A percentile compares a stretch with the other conserved stretches of the same genome.
These are phyloP conservation scores for Dynastes hyllus DNA, from an alignment of 2,888 invertebrate genomes.

Conservation along the genomic window DNA sequence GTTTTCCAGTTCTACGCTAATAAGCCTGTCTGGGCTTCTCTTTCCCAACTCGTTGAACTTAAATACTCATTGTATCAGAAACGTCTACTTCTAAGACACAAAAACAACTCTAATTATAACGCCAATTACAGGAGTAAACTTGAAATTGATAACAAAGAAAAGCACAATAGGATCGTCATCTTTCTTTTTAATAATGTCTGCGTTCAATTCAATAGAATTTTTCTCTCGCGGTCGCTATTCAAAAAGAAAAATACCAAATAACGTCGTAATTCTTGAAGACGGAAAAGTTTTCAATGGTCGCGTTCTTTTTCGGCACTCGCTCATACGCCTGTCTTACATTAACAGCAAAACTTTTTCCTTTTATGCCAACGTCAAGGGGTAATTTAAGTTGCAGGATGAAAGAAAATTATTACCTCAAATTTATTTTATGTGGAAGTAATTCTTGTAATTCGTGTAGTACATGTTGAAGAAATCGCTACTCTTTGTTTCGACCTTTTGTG, in stretches of 20 bases:
- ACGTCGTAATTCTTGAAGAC: slow-evolving; percentile 16
- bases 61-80: not conserved
- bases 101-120: slow-evolving; percentile 32
- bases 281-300: slow-evolving; percentile 23
- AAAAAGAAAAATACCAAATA: slow-evolving; percentile 23
- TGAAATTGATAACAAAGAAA: slow-evolving; percentile 1
- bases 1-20: slow-evolving; percentile 7
- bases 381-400: slow-evolving; percentile 38
- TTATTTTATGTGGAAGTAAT: slow-evolving; percentile 20
- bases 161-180: not conserved
- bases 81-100: slow-evolving; percentile 5
- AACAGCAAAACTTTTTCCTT: slow-evolving; percentile 41
- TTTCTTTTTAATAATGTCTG: not conserved
- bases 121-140: slow-evolving; percentile 28
- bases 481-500: slow-evolving; percentile 19
- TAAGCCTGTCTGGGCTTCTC: not conserved
- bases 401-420: slow-evolving; percentile 43
- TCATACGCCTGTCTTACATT: slow-evolving; percentile 18
- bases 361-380: slow-evolving; percentile 22
- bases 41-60: not conserved
- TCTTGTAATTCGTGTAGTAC: slow-evolving; percentile 30
- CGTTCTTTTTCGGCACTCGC: not conserved
- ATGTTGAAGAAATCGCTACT: slow-evolving; percentile 6
- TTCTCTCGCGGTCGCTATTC: not conserved
- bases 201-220: not conserved